These are phyloP conservation scores for Sarcophilus harrisii DNA, from an alignment of 2,797 vertebrate species.

Conservation along the genomic window DNA sequence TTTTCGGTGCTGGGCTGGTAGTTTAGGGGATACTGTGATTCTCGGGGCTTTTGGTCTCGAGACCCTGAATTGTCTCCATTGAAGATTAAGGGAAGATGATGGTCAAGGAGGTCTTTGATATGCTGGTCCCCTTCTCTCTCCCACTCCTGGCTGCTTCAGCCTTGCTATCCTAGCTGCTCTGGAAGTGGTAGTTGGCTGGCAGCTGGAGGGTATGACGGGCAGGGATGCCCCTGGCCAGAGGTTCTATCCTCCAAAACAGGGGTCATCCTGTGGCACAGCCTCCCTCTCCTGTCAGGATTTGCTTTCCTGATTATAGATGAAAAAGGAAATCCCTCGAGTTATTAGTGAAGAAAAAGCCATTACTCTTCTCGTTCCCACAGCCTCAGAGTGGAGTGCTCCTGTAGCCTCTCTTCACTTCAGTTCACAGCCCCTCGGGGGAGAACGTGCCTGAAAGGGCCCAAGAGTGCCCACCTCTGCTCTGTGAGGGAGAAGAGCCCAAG, in stretches of 20 bases:
- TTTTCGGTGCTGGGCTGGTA: too few species aligned
- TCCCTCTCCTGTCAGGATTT: neutral
- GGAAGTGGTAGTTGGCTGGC: neutral
- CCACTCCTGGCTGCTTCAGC: too few species aligned
- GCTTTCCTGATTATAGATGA: too few species aligned
- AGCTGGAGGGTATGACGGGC: neutral
- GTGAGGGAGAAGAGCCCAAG: neutral
- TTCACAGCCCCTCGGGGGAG: neutral
- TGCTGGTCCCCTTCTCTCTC: neutral
- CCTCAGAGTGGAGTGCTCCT: neutral
- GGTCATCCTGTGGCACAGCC: neutral
- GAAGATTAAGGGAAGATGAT: neutral
- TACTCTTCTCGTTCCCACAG: neutral
- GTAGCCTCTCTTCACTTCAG: neutral
- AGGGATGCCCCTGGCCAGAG: neutral
- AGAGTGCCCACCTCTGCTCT: neutral
- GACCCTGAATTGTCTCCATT: neutral
- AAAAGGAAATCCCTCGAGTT: neutral
- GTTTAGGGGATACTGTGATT: neutral
- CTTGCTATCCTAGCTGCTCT: neutral
- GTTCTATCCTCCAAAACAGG: too few species aligned
- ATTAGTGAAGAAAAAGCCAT: neutral
- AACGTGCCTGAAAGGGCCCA: neutral
- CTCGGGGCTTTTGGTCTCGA: neutral
- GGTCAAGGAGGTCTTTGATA: too few species aligned